Evolutionary conservation across 2,113 vertebrate genomes (phyloP).

Genomic region (Cochlearius cochlearius): DNA sequence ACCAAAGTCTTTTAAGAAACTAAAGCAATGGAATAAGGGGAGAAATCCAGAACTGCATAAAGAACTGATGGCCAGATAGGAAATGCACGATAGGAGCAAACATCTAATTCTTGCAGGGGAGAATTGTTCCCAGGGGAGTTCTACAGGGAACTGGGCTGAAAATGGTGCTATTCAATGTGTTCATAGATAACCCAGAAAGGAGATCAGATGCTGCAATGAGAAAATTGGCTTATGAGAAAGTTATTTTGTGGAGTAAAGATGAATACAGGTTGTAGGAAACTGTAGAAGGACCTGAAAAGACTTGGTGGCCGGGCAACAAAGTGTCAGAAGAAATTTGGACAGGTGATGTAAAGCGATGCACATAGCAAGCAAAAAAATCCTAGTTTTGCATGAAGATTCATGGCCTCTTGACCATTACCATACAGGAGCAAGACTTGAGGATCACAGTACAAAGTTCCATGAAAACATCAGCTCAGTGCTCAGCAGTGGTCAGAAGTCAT

Average conservation of each 20-base stretch:
- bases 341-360: rapidly evolving
- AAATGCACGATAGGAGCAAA: not conserved
- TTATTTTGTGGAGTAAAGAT: not conserved
- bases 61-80: not conserved
- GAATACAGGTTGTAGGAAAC: not conserved
- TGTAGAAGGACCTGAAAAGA: not conserved
- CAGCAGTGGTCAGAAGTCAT: not conserved
- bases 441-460: not conserved
- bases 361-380: not conserved
- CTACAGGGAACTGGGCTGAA: not conserved
- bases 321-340: not conserved
- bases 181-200: not conserved
- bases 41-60: not conserved
- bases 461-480: not conserved
- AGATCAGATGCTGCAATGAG: not conserved
- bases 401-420: not conserved
- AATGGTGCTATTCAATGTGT: not conserved
- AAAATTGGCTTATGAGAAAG: not conserved
- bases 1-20: not conserved
- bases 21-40: not conserved
- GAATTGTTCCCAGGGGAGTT: not conserved
- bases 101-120: not conserved
- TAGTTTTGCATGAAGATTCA: not conserved
- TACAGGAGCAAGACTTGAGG: not conserved
- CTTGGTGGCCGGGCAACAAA: not conserved